Conservation (phyloP, 2,113 vertebrate genomes). For the Lepisosteus oculatus region DNA sequence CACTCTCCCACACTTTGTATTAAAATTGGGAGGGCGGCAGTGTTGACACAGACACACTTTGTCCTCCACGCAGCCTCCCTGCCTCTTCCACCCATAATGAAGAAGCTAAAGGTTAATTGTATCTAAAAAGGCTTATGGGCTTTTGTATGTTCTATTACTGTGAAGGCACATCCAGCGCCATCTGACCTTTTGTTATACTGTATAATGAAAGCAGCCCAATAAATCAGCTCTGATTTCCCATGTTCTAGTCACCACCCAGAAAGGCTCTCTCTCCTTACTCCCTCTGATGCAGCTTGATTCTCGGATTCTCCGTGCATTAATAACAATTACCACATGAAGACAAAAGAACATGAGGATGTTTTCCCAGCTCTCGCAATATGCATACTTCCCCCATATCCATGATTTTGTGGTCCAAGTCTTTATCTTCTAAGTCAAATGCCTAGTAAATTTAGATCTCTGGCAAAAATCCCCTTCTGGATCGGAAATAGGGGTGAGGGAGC, state of each 20-base stretch:
- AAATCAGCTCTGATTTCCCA: conserved; percentile 50
- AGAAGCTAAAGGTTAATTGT: conserved; percentile 63
- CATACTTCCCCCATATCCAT: conserved; percentile 52
- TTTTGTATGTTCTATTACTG: conserved; percentile 58
- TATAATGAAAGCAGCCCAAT: conserved; percentile 55
- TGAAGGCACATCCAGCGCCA: conserved; percentile 45
- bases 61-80: background rate
- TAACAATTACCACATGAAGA: conserved; percentile 53
- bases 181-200: conserved; percentile 60
- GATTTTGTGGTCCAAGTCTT: conserved; percentile 34
- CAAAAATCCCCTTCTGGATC: background rate
- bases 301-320: conserved; percentile 41
- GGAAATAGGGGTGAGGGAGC: too few relatives aligned
- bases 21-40: background rate
- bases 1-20: conserved; percentile 5
- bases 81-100: background rate
- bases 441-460: conserved; percentile 16
- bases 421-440: conserved; percentile 11
- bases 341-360: conserved; percentile 61
- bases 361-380: conserved; percentile 56
- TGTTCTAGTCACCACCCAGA: conserved; percentile 40
- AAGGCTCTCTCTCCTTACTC: conserved; percentile 25
- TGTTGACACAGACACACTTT: background rate
- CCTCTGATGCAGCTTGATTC: conserved; percentile 29
- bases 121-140: conserved; percentile 59